Evolutionary conservation across 2,888 invertebrate genomes (phyloP).

Genomic region (Apamea anceps): DNA sequence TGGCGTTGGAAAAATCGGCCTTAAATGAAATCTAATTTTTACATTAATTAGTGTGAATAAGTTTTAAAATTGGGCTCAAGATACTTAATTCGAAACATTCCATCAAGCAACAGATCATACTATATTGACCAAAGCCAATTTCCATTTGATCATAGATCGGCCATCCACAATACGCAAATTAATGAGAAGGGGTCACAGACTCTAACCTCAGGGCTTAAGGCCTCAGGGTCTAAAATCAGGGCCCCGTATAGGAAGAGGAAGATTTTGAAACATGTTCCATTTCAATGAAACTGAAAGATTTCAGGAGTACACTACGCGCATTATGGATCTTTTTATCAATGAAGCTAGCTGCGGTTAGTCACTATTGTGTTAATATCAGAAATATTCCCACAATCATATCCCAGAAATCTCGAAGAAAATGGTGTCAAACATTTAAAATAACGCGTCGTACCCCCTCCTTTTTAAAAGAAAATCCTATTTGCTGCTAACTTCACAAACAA

Average conservation of each 20-base stretch:
- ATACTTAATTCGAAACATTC: neutral
- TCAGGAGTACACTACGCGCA: neutral
- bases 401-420: neutral
- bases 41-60: neutral
- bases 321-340: constrained; percentile 19
- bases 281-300: constrained; percentile 15
- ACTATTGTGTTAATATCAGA: neutral
- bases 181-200: constrained; percentile 23
- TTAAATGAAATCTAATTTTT: no score
- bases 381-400: no score
- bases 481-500: neutral
- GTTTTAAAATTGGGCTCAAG: neutral
- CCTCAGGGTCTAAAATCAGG: neutral
- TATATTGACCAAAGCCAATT: constrained; percentile 17
- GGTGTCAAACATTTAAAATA: neutral
- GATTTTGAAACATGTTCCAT: neutral
- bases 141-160: constrained; percentile 40
- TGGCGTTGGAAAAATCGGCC: no score
- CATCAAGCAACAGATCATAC: neutral
- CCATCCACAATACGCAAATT: constrained; percentile 16
- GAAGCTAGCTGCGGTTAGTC: constrained; percentile 44
- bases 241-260: constrained; percentile 24
- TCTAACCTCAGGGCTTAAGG: neutral
- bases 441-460: neutral
- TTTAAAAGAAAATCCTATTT: neutral